Evolutionary conservation across 92 coral and sea anemone genomes (phyloP).

Genomic region (Pocillopora grandis): DNA sequence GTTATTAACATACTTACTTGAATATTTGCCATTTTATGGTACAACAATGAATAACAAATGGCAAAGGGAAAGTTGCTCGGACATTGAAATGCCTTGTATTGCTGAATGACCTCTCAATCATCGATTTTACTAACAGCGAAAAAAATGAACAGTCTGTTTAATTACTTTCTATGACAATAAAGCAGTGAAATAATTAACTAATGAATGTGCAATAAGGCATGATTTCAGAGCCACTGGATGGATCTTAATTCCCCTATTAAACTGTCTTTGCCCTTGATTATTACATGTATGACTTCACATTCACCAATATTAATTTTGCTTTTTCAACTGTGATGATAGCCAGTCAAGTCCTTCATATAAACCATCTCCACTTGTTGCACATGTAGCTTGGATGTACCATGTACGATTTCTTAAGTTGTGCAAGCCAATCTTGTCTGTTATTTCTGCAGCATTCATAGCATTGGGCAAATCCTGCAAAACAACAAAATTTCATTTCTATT

Average conservation of each 20-base stretch:
- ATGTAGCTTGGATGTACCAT: constrained; percentile 97
- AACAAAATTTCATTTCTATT: not conserved
- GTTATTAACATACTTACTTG: not conserved
- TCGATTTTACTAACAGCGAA: not conserved
- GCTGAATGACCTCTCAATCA: not conserved
- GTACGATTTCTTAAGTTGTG: constrained; percentile 64
- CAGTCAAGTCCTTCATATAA: constrained; percentile 96
- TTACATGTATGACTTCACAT: not conserved
- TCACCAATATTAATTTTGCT: constrained; percentile 30
- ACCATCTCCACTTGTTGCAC: constrained; percentile 99
- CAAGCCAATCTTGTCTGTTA: constrained; percentile 88
- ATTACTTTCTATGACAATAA: not conserved
- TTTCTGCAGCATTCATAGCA: constrained; percentile 98
- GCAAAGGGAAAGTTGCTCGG: not conserved
- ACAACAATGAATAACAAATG: constrained; percentile 1
- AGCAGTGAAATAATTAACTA: constrained; percentile 5
- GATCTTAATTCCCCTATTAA: not conserved
- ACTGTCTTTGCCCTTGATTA: not conserved
- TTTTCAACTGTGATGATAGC: constrained; percentile 77
- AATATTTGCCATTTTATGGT: not conserved
- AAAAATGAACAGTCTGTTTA: not conserved
- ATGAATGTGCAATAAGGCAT: not conserved
- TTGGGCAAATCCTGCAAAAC: constrained; percentile 86
- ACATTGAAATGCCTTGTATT: not conserved
- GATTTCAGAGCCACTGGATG: not conserved